Evolutionary conservation across 2,888 invertebrate species (phyloP).

Genomic region (Slavum lentiscoides): DNA sequence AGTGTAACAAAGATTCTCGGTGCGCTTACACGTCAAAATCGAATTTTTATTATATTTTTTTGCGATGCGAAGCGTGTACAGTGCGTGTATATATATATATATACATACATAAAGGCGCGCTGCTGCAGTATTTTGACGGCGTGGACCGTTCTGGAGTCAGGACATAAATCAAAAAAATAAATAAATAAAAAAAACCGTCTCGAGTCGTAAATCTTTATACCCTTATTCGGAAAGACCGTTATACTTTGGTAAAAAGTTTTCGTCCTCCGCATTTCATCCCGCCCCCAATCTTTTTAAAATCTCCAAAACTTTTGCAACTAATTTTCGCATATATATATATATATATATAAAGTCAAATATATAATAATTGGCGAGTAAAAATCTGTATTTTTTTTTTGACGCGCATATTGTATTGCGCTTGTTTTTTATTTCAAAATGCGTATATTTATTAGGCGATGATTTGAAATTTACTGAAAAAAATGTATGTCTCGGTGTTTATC

Average conservation of each 20-base stretch:
- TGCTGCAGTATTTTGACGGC: slow-evolving; percentile 9
- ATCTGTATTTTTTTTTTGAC: too few relatives aligned
- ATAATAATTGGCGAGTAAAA: too few relatives aligned
- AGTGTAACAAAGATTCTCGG: too few relatives aligned
- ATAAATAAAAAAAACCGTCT: neutral
- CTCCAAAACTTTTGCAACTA: slow-evolving; percentile 4
- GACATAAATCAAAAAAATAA: slow-evolving; percentile 31
- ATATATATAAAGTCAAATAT: too few relatives aligned
- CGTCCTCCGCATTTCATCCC: neutral
- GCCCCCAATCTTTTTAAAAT: neutral
- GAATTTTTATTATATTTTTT: slow-evolving; percentile 13
- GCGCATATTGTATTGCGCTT: too few relatives aligned
- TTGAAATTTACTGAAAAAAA: too few relatives aligned
- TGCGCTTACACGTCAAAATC: neutral
- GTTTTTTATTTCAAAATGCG: too few relatives aligned
- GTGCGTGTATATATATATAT: neutral
- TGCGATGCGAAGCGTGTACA: slow-evolving; percentile 14
- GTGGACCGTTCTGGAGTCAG: neutral
- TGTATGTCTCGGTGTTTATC: too few relatives aligned
- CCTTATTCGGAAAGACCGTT: slow-evolving; percentile 7
- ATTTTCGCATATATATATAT: neutral
- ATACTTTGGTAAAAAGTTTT: slow-evolving; percentile 13
- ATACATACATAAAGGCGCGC: neutral
- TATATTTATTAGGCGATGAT: too few relatives aligned
- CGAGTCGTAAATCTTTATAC: slow-evolving; percentile 32